Conservation (phyloP, 2,888 invertebrate species). For the Lepeophtheirus nordmannii region DNA sequence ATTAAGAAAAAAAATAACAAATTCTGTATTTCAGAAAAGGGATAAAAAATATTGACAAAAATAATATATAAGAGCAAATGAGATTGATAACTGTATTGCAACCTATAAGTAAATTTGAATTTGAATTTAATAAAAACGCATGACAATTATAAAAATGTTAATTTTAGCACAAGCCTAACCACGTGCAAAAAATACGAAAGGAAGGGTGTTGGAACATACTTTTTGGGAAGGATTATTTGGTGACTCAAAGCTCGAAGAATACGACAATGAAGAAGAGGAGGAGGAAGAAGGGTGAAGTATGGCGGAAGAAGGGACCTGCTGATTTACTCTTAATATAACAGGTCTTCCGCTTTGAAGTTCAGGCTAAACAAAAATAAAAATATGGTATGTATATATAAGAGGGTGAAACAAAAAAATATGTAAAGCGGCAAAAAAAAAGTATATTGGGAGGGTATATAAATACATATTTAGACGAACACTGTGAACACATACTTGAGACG, state of each 20-base stretch:
- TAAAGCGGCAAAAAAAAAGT: too few relatives aligned
- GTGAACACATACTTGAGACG: constrained; percentile 12
- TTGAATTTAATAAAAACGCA: too few relatives aligned
- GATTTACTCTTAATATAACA: constrained; percentile 26
- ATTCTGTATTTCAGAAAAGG: too few relatives aligned
- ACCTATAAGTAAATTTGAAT: too few relatives aligned
- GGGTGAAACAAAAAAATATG: not conserved
- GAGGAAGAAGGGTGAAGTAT: constrained; percentile 27
- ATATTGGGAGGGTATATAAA: too few relatives aligned
- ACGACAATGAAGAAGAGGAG: constrained; percentile 26
- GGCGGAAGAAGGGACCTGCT: constrained; percentile 27
- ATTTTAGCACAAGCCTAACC: too few relatives aligned
- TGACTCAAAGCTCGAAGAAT: constrained; percentile 27
- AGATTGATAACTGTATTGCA: too few relatives aligned
- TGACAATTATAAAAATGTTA: too few relatives aligned
- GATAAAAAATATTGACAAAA: too few relatives aligned
- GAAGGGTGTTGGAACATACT: not conserved
- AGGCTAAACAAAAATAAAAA: constrained; percentile 14
- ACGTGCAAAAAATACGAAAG: too few relatives aligned
- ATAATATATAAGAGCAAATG: too few relatives aligned
- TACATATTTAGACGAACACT: not conserved
- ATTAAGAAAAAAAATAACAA: too few relatives aligned
- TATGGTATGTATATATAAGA: not conserved
- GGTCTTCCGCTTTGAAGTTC: constrained; percentile 25
- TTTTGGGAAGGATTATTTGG: constrained; percentile 2